Evolutionary conservation across 2,888 invertebrate species (phyloP), one percentile per base, ranked within the genome.

Genomic region (Gymnosoma rotundatum): DNA sequence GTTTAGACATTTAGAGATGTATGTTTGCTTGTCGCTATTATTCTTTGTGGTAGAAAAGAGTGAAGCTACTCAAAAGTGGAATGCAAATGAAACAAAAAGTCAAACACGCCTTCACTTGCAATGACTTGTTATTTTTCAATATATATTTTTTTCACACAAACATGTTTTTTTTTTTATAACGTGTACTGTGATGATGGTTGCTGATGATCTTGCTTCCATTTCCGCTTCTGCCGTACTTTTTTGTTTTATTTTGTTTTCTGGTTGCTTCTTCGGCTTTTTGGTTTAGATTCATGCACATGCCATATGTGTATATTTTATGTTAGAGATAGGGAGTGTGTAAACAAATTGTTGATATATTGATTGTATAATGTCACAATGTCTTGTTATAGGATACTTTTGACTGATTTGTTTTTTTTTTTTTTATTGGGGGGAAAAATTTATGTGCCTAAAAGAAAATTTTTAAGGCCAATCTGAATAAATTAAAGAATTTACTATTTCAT

Each of bases 71-170:
- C 60, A 48, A 64, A 58, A 36, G 69, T 70, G 81, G 78, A 73
- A 78, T 74, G 78, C 83, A 78, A 83, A 83, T 83, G 83, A 81
- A 81, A 75, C 81, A 70, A 81, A 70, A 66, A 64, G 73, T 83
- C 78, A 78, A 63, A 83, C 78, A 78, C 78, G 83, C 83, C 83
- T 74, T 73, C 69, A 78, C 82, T 83, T 78, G 67, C 78, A 73
- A 64, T 54, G 66, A 54, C 36, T 76, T 78, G 54, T 20, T n/a
- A 48, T 42, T 42, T 42, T 12, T 12, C 42, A 8, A 42, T 42
- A 42, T 42, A 10, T 12, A 6, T 10, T 42, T 42, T n/a, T 42
- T 60, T 25, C 38, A 16, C 20, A 58, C 42, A 61, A 42, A 25
- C 7, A 20, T 48, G 9, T 56, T 45, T 9, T 60, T 67, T 60